phyloP scores from a whole-genome alignment of 2,113 vertebrate species.

The Hydrolagus affinis region DNA sequence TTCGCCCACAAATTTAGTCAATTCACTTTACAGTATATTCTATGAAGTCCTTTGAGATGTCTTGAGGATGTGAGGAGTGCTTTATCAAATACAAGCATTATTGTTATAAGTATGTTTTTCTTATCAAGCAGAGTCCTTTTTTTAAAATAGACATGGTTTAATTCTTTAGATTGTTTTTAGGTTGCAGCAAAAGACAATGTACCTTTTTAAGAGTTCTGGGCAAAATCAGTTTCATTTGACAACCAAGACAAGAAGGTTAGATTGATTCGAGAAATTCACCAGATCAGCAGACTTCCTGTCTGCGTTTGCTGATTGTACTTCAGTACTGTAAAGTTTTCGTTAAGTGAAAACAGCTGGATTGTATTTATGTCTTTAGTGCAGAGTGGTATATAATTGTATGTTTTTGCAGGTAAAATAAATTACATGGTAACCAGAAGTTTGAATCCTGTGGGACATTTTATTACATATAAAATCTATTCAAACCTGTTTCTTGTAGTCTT shows the following conservation, averaged over 20 bases:
- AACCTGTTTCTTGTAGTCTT: neutral
- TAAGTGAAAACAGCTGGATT: conserved; percentile 25
- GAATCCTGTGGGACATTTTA: conserved; percentile 6
- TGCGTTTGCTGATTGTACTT: conserved; percentile 20
- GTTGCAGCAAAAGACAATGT: neutral
- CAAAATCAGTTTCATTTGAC: neutral
- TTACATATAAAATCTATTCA: neutral
- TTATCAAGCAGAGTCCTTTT: neutral
- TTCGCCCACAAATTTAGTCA: too few relatives aligned
- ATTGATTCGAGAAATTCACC: conserved; percentile 26
- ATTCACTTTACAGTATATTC: too few relatives aligned
- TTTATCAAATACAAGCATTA: too few relatives aligned
- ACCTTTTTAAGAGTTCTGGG: neutral
- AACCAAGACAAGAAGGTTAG: conserved; percentile 10
- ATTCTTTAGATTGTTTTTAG: neutral
- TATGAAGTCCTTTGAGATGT: too few relatives aligned
- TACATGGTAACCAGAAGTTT: neutral
- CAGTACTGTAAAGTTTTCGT: conserved; percentile 6
- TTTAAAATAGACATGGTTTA: neutral
- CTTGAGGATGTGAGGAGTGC: too few relatives aligned
- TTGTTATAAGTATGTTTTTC: neutral
- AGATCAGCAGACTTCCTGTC: conserved; percentile 21
- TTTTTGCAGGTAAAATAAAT: conserved; percentile 21
- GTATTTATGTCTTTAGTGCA: conserved; percentile 7
- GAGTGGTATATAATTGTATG: conserved; percentile 17